Percentiles rank a stretch among this genome's conserved stretches.
Evolutionary conservation across 1,140 invertebrate species (phyloP).

Genomic region (Metopolophium dirhodum): DNA sequence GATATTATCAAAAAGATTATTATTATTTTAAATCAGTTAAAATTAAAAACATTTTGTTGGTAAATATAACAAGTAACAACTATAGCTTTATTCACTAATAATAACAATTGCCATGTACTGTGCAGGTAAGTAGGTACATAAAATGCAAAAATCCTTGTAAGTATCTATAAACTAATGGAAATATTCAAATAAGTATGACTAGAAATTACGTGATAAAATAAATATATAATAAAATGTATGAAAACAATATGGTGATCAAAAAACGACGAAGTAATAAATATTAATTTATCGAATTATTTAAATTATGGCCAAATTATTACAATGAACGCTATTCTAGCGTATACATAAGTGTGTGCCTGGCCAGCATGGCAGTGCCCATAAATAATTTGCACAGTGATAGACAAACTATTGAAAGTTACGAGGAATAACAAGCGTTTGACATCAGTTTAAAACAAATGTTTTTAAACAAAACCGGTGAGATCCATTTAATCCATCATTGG

Average conservation of each 20-base stretch:
- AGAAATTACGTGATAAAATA: neutral
- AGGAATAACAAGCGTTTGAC: neutral
- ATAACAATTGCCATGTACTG: neutral
- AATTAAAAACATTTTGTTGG: neutral
- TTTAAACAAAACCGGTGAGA: neutral
- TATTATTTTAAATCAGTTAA: neutral
- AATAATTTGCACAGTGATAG: no score
- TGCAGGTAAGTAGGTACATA: neutral
- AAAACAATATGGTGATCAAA: neutral
- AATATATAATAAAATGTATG: neutral
- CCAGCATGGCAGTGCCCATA: no score
- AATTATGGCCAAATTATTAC: neutral
- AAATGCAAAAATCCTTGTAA: neutral
- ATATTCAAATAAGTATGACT: neutral
- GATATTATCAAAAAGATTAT: neutral
- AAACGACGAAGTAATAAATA: neutral
- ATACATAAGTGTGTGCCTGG: neutral
- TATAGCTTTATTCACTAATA: neutral
- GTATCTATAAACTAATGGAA: neutral
- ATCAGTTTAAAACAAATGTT: neutral
- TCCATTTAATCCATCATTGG: neutral
- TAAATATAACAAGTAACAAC: neutral
- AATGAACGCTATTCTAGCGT: neutral
- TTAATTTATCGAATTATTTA: neutral
- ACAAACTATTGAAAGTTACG: neutral